Evolutionary conservation across 2,888 invertebrate species (phyloP).

Genomic region (Lepidonotus clava): DNA sequence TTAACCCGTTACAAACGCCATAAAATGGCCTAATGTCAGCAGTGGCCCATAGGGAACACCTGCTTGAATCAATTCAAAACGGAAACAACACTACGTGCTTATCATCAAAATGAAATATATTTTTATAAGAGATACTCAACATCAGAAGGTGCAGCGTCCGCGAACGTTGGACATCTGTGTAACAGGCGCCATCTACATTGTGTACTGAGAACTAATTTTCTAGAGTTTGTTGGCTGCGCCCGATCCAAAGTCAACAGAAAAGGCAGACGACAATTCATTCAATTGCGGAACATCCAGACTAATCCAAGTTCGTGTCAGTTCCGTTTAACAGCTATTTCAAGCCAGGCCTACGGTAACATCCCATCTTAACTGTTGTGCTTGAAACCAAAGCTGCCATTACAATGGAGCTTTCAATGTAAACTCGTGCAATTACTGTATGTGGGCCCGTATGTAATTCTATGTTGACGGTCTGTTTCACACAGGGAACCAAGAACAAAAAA

Average conservation of each 20-base stretch:
- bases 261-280: not conserved
- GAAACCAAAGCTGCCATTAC: not conserved
- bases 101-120: too few relatives aligned
- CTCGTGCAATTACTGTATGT: not conserved
- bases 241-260: not conserved
- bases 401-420: conserved; percentile 15
- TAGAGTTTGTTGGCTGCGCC: not conserved
- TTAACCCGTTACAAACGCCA: not conserved
- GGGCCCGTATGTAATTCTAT: not conserved
- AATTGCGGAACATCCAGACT: too few relatives aligned
- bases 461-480: not conserved
- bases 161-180: not conserved
- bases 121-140: not conserved
- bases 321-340: not conserved
- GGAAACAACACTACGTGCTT: not conserved
- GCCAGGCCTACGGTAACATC: not conserved
- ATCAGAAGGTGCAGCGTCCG: not conserved
- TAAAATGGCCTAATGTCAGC: not conserved
- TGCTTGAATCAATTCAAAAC: not conserved
- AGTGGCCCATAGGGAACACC: not conserved
- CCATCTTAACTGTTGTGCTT: not conserved
- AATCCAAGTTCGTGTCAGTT: too few relatives aligned
- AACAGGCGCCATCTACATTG: conserved; percentile 13
- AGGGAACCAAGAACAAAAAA: not conserved
- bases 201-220: not conserved